A percentile compares a stretch with the other conserved stretches of the same genome.
Evolutionary conservation across 2,888 invertebrate species (phyloP).

Genomic region (Leptothorax acervorum): DNA sequence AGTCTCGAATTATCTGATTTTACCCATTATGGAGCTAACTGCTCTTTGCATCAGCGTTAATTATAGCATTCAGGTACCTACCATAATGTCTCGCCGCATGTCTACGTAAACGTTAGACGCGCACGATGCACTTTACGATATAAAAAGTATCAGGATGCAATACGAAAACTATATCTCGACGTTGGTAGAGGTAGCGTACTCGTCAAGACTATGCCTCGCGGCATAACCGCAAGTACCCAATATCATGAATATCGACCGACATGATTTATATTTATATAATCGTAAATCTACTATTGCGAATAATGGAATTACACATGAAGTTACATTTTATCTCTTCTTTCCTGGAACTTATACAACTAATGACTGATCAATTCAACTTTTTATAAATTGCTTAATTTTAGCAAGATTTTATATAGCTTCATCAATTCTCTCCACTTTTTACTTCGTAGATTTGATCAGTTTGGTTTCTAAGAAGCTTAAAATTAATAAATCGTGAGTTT

Average conservation of each 20-base stretch:
- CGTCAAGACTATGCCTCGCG: neutral
- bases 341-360: neutral
- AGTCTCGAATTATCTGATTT: slow-evolving; percentile 12
- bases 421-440: neutral
- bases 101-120: neutral
- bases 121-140: neutral
- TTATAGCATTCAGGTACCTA: neutral
- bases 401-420: neutral
- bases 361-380: neutral
- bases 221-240: neutral
- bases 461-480: neutral
- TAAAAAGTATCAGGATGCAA: neutral
- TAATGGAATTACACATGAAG: neutral
- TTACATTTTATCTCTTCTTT: slow-evolving; percentile 2
- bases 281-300: neutral
- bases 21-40: slow-evolving; percentile 1
- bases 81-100: neutral
- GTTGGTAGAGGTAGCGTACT: neutral
- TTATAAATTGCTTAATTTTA: slow-evolving; percentile 1
- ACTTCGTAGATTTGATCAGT: neutral
- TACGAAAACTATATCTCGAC: slow-evolving; percentile 6
- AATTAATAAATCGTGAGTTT: neutral
- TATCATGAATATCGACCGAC: neutral
- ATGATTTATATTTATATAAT: slow-evolving; percentile 31
- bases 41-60: slow-evolving; percentile 3